Conservation (phyloP, 1,140 invertebrate species). For the Cyclargus thomasi region DNA sequence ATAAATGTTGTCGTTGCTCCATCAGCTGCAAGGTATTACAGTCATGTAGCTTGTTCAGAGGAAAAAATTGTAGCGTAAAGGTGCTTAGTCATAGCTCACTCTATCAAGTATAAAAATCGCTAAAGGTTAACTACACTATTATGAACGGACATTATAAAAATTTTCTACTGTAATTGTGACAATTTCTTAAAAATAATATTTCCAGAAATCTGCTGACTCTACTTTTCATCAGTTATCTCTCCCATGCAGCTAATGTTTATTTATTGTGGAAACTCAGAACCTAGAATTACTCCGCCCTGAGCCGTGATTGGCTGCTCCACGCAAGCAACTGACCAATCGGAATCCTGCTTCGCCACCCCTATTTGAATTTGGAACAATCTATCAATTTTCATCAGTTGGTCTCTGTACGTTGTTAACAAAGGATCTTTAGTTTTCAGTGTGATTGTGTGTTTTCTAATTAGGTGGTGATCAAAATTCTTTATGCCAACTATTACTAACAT, state of each 20-base stretch:
- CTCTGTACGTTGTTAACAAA: constrained; percentile 18
- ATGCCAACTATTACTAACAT: constrained; percentile 55
- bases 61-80: no score
- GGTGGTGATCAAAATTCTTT: constrained; percentile 31
- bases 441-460: constrained; percentile 11
- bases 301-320: constrained; percentile 27
- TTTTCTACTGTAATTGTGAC: no score
- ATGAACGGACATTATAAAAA: no score
- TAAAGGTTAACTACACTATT: no score
- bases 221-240: neutral
- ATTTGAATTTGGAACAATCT: constrained; percentile 49
- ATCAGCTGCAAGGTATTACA: no score
- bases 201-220: neutral
- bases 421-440: constrained; percentile 20
- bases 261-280: neutral
- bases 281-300: constrained; percentile 22
- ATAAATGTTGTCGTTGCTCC: no score
- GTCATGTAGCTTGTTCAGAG: no score
- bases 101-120: no score
- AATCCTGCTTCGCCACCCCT: constrained; percentile 30
- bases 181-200: no score
- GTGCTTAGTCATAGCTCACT: no score
- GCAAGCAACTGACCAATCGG: constrained; percentile 34
- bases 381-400: constrained; percentile 42
- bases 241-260: constrained; percentile 7